Evolutionary conservation across 2,888 invertebrate genomes (phyloP), one percentile per base, ranked within the genome.

Genomic region (Pyrochroa serraticornis): DNA sequence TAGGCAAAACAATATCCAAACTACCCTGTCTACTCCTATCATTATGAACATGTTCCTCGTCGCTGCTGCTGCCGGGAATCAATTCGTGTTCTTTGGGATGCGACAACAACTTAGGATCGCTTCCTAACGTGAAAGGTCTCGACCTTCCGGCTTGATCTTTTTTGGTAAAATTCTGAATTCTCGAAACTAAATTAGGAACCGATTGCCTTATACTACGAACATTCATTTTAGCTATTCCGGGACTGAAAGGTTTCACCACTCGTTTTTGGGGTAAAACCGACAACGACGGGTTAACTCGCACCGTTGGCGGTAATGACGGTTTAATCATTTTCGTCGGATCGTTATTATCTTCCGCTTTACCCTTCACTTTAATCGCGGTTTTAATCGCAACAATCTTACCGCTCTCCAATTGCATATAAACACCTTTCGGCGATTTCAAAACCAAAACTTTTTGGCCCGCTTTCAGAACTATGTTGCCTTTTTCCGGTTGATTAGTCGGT

Each of bases 361-460:
- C 78, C 71, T 86, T 85, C 3, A 89, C 81, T 78, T 90, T 91
- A 63, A 89, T 84, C 0, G 90, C 88, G 0, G 90, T 90, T 72
- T 90, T 87, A 67, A 97, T 95, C 14, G 96, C 95, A 64, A 97
- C 95, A 59, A 97, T 94, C 80, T 95, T 95, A 30, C 96, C 96
- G 67, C 93, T 94, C 74, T 94, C 93, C 39, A 96, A 81, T 71
- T 96, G 92, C 88, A 97, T 93, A 79, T 97, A 97, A 65, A 97
- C 95, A 42, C 97, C 97, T 79, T 96, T 96, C 0, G 94, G 92
- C 6, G 96, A 96, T 77, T 95, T 95, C 35, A 97, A 83, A 3
- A 97, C 94, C 85, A 96, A 90, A 0, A 97, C 95, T 68, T 94
- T 88, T 76, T 97, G 95, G 0, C 97, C 97, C 0, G 96, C 94